phyloP scores from a whole-genome alignment of 1,140 invertebrate species.

The Zaprionus davidi region DNA sequence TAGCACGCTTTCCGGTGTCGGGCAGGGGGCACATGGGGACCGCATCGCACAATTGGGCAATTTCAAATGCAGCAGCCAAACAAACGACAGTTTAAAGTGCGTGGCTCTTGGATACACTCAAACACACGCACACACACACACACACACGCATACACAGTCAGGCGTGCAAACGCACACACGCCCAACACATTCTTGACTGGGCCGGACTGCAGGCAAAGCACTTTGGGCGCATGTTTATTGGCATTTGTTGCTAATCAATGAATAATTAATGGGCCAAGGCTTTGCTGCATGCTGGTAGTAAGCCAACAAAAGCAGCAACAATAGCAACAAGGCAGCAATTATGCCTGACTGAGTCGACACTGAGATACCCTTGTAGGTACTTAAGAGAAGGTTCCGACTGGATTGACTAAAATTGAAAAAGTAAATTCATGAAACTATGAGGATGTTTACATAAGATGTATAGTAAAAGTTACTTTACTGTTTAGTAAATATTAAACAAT shows the following conservation, averaged over 20 bases:
- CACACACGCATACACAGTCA: conserved; percentile 6
- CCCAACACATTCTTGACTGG: conserved; percentile 21
- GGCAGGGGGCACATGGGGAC: background rate
- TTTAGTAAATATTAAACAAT: background rate
- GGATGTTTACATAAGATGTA: too few relatives aligned
- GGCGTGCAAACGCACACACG: background rate
- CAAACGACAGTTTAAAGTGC: conserved; percentile 79
- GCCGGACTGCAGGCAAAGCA: conserved; percentile 41
- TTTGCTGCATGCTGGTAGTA: conserved; percentile 52
- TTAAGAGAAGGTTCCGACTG: background rate
- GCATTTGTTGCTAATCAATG: conserved; percentile 83
- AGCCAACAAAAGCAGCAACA: conserved; percentile 26
- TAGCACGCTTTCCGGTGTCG: conserved; percentile 59
- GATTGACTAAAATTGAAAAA: too few relatives aligned
- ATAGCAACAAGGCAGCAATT: conserved; percentile 5
- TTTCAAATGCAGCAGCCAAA: conserved; percentile 60
- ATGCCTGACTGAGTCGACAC: background rate
- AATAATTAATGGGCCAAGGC: conserved; percentile 82
- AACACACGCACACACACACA: conserved; percentile 13
- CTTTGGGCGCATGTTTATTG: conserved; percentile 80
- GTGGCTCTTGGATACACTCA: conserved; percentile 25
- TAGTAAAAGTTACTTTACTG: too few relatives aligned
- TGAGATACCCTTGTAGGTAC: background rate
- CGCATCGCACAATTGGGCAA: conserved; percentile 65
- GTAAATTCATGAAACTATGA: too few relatives aligned